Evolutionary conservation across 2,113 vertebrate genomes (phyloP).

Genomic region (Caretta caretta): DNA sequence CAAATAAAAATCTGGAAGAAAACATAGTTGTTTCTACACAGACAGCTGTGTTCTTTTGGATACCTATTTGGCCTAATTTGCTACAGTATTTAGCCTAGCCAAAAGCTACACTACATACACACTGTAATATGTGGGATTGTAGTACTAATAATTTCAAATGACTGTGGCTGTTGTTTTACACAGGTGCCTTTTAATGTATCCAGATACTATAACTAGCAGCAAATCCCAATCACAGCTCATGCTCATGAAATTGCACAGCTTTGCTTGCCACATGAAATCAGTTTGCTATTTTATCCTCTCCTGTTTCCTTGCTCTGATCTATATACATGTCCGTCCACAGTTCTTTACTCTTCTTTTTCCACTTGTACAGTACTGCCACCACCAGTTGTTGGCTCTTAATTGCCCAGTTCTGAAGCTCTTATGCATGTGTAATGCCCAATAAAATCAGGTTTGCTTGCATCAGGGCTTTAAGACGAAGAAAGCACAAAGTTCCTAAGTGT

Average conservation of each 20-base stretch:
- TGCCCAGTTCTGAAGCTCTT: background rate
- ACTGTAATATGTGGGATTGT: background rate
- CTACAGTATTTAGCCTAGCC: background rate
- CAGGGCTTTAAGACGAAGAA: background rate
- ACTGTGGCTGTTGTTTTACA: background rate
- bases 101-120: background rate
- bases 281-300: background rate
- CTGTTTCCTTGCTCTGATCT: background rate
- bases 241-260: accelerated
- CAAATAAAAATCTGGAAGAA: background rate
- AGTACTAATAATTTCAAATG: background rate
- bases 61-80: background rate
- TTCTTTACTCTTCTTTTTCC: background rate
- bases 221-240: background rate
- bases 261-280: background rate
- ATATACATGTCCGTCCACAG: background rate
- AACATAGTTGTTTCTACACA: background rate
- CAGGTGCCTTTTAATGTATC: background rate
- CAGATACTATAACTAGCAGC: background rate
- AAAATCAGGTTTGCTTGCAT: background rate
- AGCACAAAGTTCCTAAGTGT: background rate
- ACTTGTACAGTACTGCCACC: accelerated
- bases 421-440: background rate
- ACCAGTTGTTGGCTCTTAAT: background rate
- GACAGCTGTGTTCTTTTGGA: background rate